Evolutionary conservation across 1,140 invertebrate species (phyloP).

Genomic region (Homarus americanus): DNA sequence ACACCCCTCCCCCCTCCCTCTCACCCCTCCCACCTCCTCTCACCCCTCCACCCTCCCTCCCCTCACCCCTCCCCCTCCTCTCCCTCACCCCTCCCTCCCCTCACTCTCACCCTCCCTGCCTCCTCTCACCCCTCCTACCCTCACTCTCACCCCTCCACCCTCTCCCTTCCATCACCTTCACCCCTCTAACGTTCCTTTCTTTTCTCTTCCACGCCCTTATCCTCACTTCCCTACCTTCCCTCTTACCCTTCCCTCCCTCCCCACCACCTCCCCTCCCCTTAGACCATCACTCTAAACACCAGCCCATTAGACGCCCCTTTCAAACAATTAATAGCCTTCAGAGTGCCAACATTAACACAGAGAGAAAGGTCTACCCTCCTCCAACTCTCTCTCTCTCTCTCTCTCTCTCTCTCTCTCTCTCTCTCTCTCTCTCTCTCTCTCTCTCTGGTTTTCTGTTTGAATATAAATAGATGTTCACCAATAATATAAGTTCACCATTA

Average conservation of each 20-base stretch:
- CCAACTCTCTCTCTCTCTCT: neutral
- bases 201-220: neutral
- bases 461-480: too few species aligned
- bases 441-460: neutral
- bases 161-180: too few species aligned
- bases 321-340: constrained; percentile 13
- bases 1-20: neutral
- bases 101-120: neutral
- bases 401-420: neutral
- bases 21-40: neutral
- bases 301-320: neutral
- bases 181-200: too few species aligned
- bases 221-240: neutral
- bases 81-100: neutral
- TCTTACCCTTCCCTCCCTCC: neutral
- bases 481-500: too few species aligned
- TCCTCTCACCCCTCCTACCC: too few species aligned
- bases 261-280: neutral
- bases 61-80: neutral
- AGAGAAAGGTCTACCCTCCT: neutral
- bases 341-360: neutral
- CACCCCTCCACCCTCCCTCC: neutral
- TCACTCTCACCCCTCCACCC: neutral
- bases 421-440: neutral
- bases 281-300: neutral